phyloP scores from a whole-genome alignment of 2,888 invertebrate genomes.

The Catocala nupta region DNA sequence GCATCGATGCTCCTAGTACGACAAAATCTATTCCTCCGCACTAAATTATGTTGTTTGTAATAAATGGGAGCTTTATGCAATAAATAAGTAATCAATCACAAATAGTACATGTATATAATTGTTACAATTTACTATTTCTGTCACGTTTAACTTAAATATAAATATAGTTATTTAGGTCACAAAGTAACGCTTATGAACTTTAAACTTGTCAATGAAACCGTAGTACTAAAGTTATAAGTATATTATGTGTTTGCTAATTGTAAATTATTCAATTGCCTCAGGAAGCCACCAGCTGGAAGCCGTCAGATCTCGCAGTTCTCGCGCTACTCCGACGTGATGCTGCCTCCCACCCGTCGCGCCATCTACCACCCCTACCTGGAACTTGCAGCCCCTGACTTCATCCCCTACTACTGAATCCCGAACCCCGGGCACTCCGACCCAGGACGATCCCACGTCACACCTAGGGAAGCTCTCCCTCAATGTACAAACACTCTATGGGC shows the following conservation, averaged over 20 bases:
- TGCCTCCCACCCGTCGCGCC: conserved; percentile 76
- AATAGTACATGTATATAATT: no score
- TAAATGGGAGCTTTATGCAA: no score
- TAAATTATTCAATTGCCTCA: conserved; percentile 41
- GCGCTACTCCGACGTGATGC: conserved; percentile 82
- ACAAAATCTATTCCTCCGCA: no score
- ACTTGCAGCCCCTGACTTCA: conserved; percentile 71
- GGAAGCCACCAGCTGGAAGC: conserved; percentile 79
- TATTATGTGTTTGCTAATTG: background rate
- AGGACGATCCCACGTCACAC: conserved; percentile 58
- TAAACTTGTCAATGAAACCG: no score
- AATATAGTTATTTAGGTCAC: no score
- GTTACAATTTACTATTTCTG: no score
- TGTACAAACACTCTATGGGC: conserved; percentile 73
- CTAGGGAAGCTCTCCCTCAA: conserved; percentile 55
- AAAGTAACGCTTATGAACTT: no score
- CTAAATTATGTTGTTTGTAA: no score
- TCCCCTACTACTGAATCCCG: conserved; percentile 76
- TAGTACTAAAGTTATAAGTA: background rate
- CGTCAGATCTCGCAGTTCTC: conserved; percentile 83
- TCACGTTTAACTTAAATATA: no score
- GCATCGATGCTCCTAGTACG: no score
- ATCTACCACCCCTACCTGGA: conserved; percentile 76
- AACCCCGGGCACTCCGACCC: conserved; percentile 45
- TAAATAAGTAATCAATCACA: no score